Evolutionary conservation across 2,797 vertebrate species (phyloP).

Genomic region (Myotis pilosus): DNA sequence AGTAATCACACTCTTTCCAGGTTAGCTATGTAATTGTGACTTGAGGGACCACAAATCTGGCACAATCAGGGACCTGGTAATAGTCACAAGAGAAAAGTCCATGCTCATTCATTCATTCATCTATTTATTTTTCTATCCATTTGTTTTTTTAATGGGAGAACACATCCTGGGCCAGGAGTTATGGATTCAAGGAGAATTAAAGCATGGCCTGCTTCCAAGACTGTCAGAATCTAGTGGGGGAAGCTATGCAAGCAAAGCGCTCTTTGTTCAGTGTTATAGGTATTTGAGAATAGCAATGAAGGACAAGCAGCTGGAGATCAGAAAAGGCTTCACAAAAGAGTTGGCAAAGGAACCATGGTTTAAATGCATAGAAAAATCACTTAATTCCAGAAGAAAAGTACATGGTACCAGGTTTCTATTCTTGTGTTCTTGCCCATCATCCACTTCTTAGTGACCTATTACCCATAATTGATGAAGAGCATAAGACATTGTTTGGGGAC

Average conservation of each 20-base stretch:
- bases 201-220: background rate
- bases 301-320: background rate
- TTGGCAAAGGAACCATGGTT: background rate
- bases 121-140: background rate
- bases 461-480: too few relatives aligned
- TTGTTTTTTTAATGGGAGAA: background rate
- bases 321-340: background rate
- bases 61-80: background rate
- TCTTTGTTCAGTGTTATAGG: background rate
- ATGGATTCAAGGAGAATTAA: background rate
- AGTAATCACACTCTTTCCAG: background rate
- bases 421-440: background rate
- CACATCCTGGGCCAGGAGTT: background rate
- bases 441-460: background rate
- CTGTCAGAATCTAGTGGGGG: background rate
- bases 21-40: background rate
- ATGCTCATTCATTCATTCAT: background rate
- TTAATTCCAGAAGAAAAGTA: background rate
- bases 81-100: background rate
- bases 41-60: background rate
- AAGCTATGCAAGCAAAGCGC: background rate
- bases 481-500: too few relatives aligned
- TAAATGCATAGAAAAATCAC: background rate
- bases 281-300: background rate
- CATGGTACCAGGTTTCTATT: background rate